phyloP scores from a whole-genome alignment of 2,113 vertebrate genomes.

The Tragulus kanchil region DNA sequence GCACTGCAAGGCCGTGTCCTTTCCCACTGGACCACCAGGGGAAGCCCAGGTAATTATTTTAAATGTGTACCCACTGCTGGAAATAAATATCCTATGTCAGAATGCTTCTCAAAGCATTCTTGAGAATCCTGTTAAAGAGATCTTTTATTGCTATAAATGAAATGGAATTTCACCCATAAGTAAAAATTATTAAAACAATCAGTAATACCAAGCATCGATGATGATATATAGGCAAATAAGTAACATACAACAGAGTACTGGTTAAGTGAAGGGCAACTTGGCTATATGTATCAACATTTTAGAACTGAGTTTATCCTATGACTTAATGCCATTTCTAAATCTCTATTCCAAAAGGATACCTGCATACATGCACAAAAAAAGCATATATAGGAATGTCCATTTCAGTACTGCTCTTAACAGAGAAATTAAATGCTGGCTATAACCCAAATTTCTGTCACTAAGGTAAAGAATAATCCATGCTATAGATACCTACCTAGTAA shows the following conservation, averaged over 20 bases:
- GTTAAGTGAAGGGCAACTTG: not conserved
- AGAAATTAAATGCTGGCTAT: not conserved
- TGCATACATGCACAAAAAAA: not conserved
- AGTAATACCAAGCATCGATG: not conserved
- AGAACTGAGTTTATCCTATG: not conserved
- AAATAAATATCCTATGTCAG: not conserved
- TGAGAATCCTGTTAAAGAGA: not conserved
- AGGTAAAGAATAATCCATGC: conserved; percentile 2
- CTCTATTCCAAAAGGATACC: conserved; percentile 38
- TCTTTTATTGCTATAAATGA: not conserved
- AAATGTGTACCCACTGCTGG: not conserved
- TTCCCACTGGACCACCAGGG: too few relatives aligned
- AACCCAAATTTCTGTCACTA: not conserved
- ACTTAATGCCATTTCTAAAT: conserved; percentile 1
- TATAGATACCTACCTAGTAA: not conserved
- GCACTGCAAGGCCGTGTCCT: too few relatives aligned
- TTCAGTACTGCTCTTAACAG: not conserved
- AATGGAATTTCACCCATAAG: not conserved
- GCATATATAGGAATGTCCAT: not conserved
- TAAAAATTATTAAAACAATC: conserved; percentile 23
- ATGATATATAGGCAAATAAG: not conserved
- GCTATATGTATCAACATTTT: not conserved
- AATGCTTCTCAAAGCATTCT: conserved; percentile 40
- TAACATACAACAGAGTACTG: not conserved
- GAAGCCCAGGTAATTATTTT: not conserved